Base-by-base conservation (phyloP, 2,113 vertebrate genomes). In the Dicaeum eximium region DNA sequence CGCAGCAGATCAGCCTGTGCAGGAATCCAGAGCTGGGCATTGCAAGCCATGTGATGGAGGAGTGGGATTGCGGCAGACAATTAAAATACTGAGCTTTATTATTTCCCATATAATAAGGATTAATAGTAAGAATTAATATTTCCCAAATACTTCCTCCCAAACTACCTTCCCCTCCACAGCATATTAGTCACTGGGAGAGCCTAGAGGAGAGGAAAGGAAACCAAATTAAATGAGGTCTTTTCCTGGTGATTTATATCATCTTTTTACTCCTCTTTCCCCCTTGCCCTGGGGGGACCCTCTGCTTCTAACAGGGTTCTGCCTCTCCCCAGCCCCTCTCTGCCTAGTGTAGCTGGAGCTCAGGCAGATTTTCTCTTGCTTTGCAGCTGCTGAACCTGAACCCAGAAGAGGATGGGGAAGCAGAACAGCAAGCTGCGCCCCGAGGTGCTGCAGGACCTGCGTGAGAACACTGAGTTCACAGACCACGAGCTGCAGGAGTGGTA, bases 401-500 rank as follows among this genome's bases (percentile, higher is more conserved):
- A 88, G 25, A 77, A 79, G 60, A 85, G 96, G 95, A 99, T 99
- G 98, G 98, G 98, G 84, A 99, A 99, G 85, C 98, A 99, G 97
- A 99, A 99, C 97, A 99, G 98, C 97, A 99, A 99, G 93, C 97
- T 99, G 87, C 97, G 98, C 44, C 98, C 98, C 2, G 98, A 99
- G 96, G 98, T 98, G 60, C 98, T 99, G 50, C 98, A 99, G 91
- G 98, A 99, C 96, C 98, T 99, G 88, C 98, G 98, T 0, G 98
- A 99, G 97, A 98, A 99, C 97, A 99, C 98, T 0, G 98, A 99
- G 90, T 99, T 99, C 98, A 98, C 98, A 2, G 98, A 99, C 93
- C 98, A 99, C 0, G 98, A 99, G 98, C 98, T 99, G 65, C 98
- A 99, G 95, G 98, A 99, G 94, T 99, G 98, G 98, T 99, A 99